Base-by-base conservation (phyloP, 2,797 vertebrate species). In the Acropternis orthonyx region DNA sequence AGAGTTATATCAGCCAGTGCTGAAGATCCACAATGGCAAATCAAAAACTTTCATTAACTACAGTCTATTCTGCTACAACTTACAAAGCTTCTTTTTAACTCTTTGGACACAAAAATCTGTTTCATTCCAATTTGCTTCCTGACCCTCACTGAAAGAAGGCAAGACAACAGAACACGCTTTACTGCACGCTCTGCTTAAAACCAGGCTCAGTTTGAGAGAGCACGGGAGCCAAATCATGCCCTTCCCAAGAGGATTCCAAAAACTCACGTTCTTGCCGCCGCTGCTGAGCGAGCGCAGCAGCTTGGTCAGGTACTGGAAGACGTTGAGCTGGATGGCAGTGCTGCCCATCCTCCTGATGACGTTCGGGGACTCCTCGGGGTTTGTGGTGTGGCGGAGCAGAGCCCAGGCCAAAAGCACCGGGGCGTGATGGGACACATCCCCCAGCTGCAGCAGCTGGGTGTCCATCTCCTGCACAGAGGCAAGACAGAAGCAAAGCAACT, bases 331-430 rank as follows among this genome's bases (percentile, higher is more conserved):
- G 96, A 99, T 98, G 5, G 99, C 98, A 1, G 98, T 98, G 96
- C 98, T 99, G 51, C 99, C 99, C 91, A 99, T 98, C 79, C 98
- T 98, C 94, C 99, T 98, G 96, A 99, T 97, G 49, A 98, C 90
- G 0, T 96, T 98, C 61, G 97, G 97, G 11, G 98, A 97, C 92
- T 99, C 99, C 3, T 99, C 99, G 0, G 99, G 98, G 93, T 97
- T 98, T 83, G 99, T 95, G 1, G 99, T 99, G 97, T 99, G 99
- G 68, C 99, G 98, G 74, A 99, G 98, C 67, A 99, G 98, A 78
- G 99, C 99, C 99, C 99, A 99, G 34, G 99, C 98, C 97, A 99
- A 96, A 90, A 99, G 98, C 91, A 99, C 99, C 0, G 98, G 98
- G 3, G 98, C 98, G 0, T 99, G 99, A 93, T 99, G 99, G 18